Conservation (phyloP, 2,888 invertebrate genomes). For the Caenorhabditis zanzibari region DNA sequence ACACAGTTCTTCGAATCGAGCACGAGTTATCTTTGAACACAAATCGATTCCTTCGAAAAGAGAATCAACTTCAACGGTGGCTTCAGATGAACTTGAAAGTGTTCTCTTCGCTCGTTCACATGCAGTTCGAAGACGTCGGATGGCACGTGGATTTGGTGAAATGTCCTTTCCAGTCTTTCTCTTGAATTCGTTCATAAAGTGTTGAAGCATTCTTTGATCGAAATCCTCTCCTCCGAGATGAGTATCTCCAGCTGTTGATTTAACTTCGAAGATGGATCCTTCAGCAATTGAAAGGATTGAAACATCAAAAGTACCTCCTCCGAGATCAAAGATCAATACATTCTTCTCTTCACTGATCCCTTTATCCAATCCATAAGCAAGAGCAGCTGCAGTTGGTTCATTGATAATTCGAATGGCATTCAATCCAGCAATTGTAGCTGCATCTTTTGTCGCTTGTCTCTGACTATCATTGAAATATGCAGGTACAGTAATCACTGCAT, state of each 20-base stretch:
- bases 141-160: conserved; percentile 91
- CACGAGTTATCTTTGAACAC: conserved; percentile 95
- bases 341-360: conserved; percentile 76
- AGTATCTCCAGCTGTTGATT: conserved; percentile 89
- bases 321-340: conserved; percentile 82
- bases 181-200: conserved; percentile 84
- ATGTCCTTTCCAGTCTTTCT: conserved; percentile 91
- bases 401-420: conserved; percentile 85
- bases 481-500: conserved; percentile 93
- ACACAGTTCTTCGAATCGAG: conserved; percentile 97
- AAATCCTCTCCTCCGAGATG: conserved; percentile 80
- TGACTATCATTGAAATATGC: conserved; percentile 89
- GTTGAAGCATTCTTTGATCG: conserved; percentile 83
- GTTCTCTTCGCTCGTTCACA: conserved; percentile 88
- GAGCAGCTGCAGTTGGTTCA: conserved; percentile 87
- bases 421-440: conserved; percentile 84
- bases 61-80: conserved; percentile 92
- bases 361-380: conserved; percentile 89
- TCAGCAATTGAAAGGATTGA: conserved; percentile 76
- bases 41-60: conserved; percentile 96
- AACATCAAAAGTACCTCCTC: conserved; percentile 86
- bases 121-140: conserved; percentile 93
- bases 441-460: conserved; percentile 87
- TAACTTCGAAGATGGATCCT: conserved; percentile 74
- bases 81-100: conserved; percentile 86